Conservation (phyloP, 2,797 vertebrate species). For the Eidolon dupreanum region DNA sequence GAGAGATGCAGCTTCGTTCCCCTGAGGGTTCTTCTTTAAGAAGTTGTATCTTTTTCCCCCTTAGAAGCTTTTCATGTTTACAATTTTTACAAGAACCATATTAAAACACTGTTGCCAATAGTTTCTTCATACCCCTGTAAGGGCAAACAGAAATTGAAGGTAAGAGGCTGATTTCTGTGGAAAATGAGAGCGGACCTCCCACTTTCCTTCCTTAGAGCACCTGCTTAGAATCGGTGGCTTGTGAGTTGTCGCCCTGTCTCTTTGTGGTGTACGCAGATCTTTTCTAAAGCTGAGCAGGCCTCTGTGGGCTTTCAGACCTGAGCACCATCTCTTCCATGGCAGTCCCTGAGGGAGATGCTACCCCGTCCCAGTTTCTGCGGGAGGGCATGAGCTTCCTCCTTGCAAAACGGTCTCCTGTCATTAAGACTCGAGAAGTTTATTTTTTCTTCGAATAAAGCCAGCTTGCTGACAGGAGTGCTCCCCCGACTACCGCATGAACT, state of each 20-base stretch:
- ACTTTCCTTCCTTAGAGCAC: no score
- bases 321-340: background rate
- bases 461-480: background rate
- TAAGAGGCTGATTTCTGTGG: background rate
- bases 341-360: background rate
- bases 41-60: background rate
- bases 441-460: background rate
- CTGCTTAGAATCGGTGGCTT: no score
- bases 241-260: no score
- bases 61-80: background rate
- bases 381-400: background rate
- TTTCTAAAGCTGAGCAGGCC: no score
- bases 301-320: no score
- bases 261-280: no score
- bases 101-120: background rate
- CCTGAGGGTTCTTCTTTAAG: background rate
- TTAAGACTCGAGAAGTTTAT: background rate
- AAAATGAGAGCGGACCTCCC: background rate
- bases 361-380: background rate
- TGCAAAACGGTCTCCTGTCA: background rate
- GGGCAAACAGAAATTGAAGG: slow-evolving; percentile 4
- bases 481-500: background rate
- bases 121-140: background rate
- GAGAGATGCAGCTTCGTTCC: background rate
- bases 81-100: background rate